These are phyloP conservation scores for Cranoglanis bouderius DNA, from an alignment of 2,113 vertebrate species.

Conservation along the genomic window DNA sequence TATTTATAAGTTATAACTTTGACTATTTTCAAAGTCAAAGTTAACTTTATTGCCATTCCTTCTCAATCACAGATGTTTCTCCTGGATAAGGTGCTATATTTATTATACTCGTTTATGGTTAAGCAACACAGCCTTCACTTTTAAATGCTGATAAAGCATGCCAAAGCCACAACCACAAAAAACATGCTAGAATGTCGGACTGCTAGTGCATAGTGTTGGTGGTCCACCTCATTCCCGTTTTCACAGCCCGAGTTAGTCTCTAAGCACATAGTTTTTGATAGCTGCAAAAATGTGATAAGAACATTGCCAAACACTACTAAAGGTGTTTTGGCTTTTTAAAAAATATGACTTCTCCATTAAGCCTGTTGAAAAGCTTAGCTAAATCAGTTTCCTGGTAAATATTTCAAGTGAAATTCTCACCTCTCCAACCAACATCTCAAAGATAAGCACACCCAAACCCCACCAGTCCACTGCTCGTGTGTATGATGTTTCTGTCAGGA, in stretches of 20 bases:
- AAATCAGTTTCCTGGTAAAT: neutral
- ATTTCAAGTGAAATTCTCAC: conserved; percentile 69
- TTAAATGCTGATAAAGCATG: neutral
- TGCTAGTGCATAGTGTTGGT: neutral
- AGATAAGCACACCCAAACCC: conserved; percentile 98
- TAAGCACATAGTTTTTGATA: neutral
- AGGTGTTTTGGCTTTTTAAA: neutral
- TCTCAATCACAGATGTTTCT: neutral
- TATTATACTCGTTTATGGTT: neutral
- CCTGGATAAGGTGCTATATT: neutral
- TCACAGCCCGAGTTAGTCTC: neutral
- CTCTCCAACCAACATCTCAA: conserved; percentile 99
- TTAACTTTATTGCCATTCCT: neutral
- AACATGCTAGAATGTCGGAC: neutral
- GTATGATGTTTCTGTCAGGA: conserved; percentile 97
- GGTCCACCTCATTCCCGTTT: neutral
- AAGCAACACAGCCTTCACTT: neutral
- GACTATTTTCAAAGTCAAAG: neutral
- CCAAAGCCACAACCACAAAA: neutral
- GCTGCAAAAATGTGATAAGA: neutral
- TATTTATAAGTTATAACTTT: no score
- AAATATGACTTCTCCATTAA: neutral
- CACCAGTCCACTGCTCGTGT: conserved; percentile 98
- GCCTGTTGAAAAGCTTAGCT: neutral
- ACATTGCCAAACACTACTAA: neutral